A percentile compares a stretch with the other conserved stretches of the same genome.
These are phyloP conservation scores for Molossus molossus DNA, from an alignment of 2,797 vertebrate genomes.

Conservation along the genomic window DNA sequence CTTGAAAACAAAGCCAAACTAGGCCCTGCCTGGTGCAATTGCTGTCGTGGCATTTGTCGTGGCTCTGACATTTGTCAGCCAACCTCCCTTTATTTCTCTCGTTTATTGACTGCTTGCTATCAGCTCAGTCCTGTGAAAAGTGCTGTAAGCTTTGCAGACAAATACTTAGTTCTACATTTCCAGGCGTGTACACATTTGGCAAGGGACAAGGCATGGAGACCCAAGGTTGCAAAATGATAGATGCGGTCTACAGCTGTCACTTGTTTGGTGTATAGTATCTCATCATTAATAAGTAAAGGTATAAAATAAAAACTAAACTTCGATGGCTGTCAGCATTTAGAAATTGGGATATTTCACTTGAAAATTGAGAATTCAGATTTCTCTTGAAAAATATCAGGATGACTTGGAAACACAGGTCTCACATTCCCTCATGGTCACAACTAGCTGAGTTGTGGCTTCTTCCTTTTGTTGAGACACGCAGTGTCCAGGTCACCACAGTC, in stretches of 20 bases:
- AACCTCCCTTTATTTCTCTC: conserved; percentile 33
- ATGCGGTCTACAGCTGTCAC: not conserved
- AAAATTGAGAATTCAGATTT: not conserved
- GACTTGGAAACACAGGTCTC: not conserved
- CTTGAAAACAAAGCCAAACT: conserved; percentile 34
- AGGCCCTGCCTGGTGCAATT: not conserved
- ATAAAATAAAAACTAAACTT: not conserved
- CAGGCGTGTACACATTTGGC: not conserved
- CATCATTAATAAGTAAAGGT: not conserved
- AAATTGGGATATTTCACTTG: not conserved
- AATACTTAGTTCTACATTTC: not conserved
- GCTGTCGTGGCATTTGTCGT: not conserved
- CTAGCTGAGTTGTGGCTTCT: not conserved
- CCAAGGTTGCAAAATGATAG: not conserved
- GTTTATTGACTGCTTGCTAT: conserved; percentile 44
- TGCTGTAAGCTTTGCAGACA: conserved; percentile 34
- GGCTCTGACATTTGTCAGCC: conserved; percentile 36
- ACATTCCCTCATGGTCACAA: not conserved
- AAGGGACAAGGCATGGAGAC: not conserved
- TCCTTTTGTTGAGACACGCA: not conserved
- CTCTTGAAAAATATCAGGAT: conserved; percentile 3
- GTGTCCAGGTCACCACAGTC: not conserved
- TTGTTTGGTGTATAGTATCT: not conserved
- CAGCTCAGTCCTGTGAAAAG: conserved; percentile 16
- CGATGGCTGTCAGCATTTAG: not conserved